These are phyloP conservation scores for Eupristina koningsbergeri DNA, from an alignment of 1,140 invertebrate species.

Conservation along the genomic window DNA sequence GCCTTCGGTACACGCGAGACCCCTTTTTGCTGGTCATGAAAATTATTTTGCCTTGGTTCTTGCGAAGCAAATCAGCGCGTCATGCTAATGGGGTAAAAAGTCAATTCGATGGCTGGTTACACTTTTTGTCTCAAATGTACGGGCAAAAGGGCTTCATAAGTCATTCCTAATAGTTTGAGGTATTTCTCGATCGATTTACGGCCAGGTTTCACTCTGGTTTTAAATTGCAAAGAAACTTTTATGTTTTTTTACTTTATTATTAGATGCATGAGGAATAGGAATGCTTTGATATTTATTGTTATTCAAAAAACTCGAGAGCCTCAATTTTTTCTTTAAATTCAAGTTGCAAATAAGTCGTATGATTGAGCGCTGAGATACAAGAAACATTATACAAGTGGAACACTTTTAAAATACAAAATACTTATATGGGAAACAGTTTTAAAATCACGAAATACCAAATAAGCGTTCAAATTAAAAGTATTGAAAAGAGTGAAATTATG, in stretches of 20 bases:
- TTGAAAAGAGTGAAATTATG: too few species aligned
- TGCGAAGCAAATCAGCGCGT: background rate
- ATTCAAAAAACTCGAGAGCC: too few species aligned
- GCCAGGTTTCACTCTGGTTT: background rate
- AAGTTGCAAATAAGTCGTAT: too few species aligned
- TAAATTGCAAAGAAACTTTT: background rate
- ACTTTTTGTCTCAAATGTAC: background rate
- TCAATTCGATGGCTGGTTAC: background rate
- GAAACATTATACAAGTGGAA: too few species aligned
- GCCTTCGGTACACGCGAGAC: slow-evolving; percentile 7
- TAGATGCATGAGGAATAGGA: background rate
- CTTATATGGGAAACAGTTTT: too few species aligned
- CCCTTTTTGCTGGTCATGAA: background rate
- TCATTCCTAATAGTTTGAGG: background rate
- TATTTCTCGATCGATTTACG: background rate
- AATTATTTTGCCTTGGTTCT: background rate
- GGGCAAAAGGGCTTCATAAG: background rate
- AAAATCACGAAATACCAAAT: too few species aligned
- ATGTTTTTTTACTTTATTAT: background rate
- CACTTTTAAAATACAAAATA: too few species aligned
- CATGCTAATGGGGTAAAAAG: slow-evolving; percentile 1
- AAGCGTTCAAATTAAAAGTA: too few species aligned
- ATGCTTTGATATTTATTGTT: background rate
- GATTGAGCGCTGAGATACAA: too few species aligned
- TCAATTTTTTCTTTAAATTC: too few species aligned